A percentile compares a stretch with the other conserved stretches of the same genome.
These are phyloP conservation scores for Netelia virgata DNA, from an alignment of 2,888 invertebrate genomes.

Conservation along the genomic window DNA sequence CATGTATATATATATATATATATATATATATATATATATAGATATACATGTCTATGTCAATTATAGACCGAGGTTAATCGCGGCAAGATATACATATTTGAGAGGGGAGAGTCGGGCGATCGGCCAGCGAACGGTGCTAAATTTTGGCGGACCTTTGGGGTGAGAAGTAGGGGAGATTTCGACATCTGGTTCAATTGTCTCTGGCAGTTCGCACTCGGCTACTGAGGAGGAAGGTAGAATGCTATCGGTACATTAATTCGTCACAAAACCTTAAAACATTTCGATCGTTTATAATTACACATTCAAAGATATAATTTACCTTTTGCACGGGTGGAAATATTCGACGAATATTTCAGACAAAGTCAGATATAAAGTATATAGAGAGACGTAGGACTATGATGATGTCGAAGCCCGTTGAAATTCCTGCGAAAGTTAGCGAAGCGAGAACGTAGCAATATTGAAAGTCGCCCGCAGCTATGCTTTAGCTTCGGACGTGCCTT, in stretches of 20 bases:
- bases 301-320: neutral
- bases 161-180: neutral
- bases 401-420: slow-evolving; percentile 32
- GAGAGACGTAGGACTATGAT: slow-evolving; percentile 1
- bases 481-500: slow-evolving; percentile 61
- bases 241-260: slow-evolving; percentile 10
- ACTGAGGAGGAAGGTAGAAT: slow-evolving; percentile 11
- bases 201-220: slow-evolving; percentile 33
- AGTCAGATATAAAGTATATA: slow-evolving; percentile 42
- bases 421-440: slow-evolving; percentile 57
- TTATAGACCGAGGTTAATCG: slow-evolving; percentile 69
- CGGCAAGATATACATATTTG: slow-evolving; percentile 61
- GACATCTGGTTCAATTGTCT: slow-evolving; percentile 53
- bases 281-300: slow-evolving; percentile 13
- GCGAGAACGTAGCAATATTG: slow-evolving; percentile 64
- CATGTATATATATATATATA: neutral
- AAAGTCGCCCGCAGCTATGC: slow-evolving; percentile 64
- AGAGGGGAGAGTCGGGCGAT: slow-evolving; percentile 62
- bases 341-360: neutral
- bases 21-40: slow-evolving; percentile 1
- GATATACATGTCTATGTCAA: slow-evolving; percentile 58
- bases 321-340: neutral
- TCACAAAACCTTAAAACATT: slow-evolving; percentile 9
- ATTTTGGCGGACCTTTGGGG: slow-evolving; percentile 37
- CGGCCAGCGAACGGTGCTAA: slow-evolving; percentile 60